Evolutionary conservation across 2,888 invertebrate species (phyloP).

Genomic region (Hydriomena furcata): DNA sequence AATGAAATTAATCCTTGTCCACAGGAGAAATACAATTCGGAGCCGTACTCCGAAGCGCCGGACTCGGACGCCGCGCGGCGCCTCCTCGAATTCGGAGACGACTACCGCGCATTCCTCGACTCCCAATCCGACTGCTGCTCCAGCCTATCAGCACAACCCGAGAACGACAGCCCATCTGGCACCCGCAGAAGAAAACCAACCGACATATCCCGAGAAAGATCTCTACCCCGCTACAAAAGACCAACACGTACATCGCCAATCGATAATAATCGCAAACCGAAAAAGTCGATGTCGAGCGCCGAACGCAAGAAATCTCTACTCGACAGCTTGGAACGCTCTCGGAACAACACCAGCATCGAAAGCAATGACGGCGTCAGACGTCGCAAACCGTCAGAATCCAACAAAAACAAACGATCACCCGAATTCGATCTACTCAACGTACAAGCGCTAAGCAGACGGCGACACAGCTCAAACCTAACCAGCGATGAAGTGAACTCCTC

Average conservation of each 20-base stretch:
- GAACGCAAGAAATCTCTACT: constrained; percentile 76
- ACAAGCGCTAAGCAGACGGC: constrained; percentile 68
- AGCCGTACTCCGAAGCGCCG: constrained; percentile 93
- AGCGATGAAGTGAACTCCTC: constrained; percentile 80
- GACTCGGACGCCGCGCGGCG: constrained; percentile 93
- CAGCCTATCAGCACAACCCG: constrained; percentile 87
- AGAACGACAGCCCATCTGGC: constrained; percentile 68
- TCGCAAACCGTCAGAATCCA: constrained; percentile 67
- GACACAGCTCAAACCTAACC: constrained; percentile 76
- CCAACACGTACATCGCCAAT: constrained; percentile 67
- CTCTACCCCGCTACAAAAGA: constrained; percentile 67
- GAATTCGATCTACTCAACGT: constrained; percentile 74
- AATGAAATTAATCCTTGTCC: constrained; percentile 34
- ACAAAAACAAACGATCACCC: constrained; percentile 73
- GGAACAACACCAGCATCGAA: constrained; percentile 77
- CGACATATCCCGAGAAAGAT: constrained; percentile 61
- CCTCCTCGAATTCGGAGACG: constrained; percentile 94
- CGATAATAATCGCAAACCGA: constrained; percentile 71
- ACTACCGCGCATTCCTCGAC: constrained; percentile 94
- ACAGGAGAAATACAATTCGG: constrained; percentile 95
- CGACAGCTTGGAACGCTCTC: constrained; percentile 75
- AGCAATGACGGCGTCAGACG: constrained; percentile 71
- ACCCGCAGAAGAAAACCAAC: constrained; percentile 66
- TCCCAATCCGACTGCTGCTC: constrained; percentile 95
- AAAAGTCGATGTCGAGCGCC: constrained; percentile 78